Base-by-base conservation (phyloP, 2,888 invertebrate genomes). In the Thecophora atra region DNA sequence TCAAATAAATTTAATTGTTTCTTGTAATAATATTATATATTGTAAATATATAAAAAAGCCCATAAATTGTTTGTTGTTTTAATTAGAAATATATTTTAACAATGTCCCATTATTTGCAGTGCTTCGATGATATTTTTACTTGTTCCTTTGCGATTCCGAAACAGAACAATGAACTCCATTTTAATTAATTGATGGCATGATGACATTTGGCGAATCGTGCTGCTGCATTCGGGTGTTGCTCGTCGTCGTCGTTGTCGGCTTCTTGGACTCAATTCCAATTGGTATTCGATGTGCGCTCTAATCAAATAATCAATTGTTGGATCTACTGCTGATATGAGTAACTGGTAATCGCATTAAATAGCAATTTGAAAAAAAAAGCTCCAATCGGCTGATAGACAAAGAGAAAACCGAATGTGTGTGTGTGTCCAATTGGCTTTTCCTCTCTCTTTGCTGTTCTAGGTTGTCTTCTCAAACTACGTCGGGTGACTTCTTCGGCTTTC, bases 301-400 rank as follows among this genome's bases (percentile, higher is more conserved):
- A 68, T 68, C 44, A 19, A 68, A 44, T 65, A 58, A 63, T 58
- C 58, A 58, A 54, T 54, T 52, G 17, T 52, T 30, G 52, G 52
- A 58, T 21, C 68, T 56, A 44, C 44, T 13, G 21, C 7, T 58
- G 11, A 42, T 3, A n/a, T 26, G 47, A 7, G 64, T 70, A 64
- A 64, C 71, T 71, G 66, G 60, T 66, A 67, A 71, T 71, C 67
- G 54, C 52, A 72, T 67, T 72, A 63, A 28, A 17, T 67, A 67
- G 21, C 30, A 71, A 65, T 65, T 71, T 30, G 11, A 8, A 37
- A n/a, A 28, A 37, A 62, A 44, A 21, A 37, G 6, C 44, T 58
- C 19, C 47, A 58, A 30, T 37, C 56, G 37, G 52, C 47, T 67
- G 67, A 63, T 63, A 65, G 62, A 42, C 54, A 60, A 26, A 21